These are phyloP conservation scores for Plectrocnemia conspersa DNA, from an alignment of 1,140 invertebrate species.

Conservation along the genomic window DNA sequence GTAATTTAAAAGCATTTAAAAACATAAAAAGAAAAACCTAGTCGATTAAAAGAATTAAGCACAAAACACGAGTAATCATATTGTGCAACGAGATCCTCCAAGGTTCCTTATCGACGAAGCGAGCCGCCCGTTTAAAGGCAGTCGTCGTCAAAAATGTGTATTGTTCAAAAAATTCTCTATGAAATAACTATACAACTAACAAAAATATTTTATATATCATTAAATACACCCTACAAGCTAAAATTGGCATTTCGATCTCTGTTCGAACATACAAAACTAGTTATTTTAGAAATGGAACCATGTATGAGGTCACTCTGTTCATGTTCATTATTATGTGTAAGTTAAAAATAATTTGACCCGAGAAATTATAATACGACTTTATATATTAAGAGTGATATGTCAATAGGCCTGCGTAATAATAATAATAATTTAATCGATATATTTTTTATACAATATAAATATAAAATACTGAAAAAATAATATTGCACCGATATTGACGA, in stretches of 20 bases:
- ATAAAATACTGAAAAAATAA: conserved; percentile 21
- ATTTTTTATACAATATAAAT: conserved; percentile 5
- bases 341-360: too few relatives aligned
- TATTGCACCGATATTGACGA: conserved; percentile 15
- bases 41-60: conserved; percentile 33
- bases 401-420: conserved; percentile 10
- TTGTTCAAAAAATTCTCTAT: conserved; percentile 22
- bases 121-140: conserved; percentile 34
- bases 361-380: too few relatives aligned
- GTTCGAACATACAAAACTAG: conserved; percentile 36
- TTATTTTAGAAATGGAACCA: conserved; percentile 37
- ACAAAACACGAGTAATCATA: conserved; percentile 34
- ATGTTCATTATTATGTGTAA: too few relatives aligned
- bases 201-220: conserved; percentile 36
- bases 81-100: conserved; percentile 36
- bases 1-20: conserved; percentile 35
- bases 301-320: conserved; percentile 32
- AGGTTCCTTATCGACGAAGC: conserved; percentile 25
- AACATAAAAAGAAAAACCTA: conserved; percentile 35
- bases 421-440: conserved; percentile 3
- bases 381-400: conserved; percentile 23
- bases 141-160: conserved; percentile 23
- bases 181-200: conserved; percentile 31
- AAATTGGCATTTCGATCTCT: conserved; percentile 36
- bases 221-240: conserved; percentile 33